phyloP scores from a whole-genome alignment of 2,113 vertebrate genomes.

The Monopterus albus region DNA sequence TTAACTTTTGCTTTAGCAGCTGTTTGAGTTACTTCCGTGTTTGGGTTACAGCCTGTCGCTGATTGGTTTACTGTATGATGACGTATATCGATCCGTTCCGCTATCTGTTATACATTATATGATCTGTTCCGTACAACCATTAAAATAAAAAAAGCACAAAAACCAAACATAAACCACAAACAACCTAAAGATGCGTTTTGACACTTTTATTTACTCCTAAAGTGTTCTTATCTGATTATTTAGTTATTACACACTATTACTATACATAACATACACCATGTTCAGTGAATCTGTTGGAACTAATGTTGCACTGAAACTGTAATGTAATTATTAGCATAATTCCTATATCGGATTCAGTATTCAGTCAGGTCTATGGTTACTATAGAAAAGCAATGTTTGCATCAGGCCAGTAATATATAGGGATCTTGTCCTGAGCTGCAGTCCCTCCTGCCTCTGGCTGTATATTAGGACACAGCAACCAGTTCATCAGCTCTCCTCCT shows the following conservation, averaged over 20 bases:
- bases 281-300: background rate
- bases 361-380: background rate
- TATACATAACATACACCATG: too few relatives aligned
- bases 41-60: constrained; percentile 29
- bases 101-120: too few relatives aligned
- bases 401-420: background rate
- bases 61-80: constrained; percentile 47
- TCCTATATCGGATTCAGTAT: too few relatives aligned
- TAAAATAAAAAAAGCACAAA: too few relatives aligned
- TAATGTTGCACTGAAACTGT: background rate
- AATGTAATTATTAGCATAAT: background rate
- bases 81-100: constrained; percentile 1
- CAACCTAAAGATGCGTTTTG: too few relatives aligned
- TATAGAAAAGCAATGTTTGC: background rate
- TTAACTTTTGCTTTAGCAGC: background rate
- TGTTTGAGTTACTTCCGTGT: constrained; percentile 62
- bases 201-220: too few relatives aligned
- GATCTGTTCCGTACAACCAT: too few relatives aligned
- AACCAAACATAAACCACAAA: too few relatives aligned
- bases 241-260: too few relatives aligned
- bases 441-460: background rate
- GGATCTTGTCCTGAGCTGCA: constrained; percentile 8
- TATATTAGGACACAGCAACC: constrained; percentile 52
- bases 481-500: constrained; percentile 46
- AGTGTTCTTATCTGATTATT: too few relatives aligned